Conservation (phyloP, 2,797 vertebrate species). For the Buceros bicornis region DNA sequence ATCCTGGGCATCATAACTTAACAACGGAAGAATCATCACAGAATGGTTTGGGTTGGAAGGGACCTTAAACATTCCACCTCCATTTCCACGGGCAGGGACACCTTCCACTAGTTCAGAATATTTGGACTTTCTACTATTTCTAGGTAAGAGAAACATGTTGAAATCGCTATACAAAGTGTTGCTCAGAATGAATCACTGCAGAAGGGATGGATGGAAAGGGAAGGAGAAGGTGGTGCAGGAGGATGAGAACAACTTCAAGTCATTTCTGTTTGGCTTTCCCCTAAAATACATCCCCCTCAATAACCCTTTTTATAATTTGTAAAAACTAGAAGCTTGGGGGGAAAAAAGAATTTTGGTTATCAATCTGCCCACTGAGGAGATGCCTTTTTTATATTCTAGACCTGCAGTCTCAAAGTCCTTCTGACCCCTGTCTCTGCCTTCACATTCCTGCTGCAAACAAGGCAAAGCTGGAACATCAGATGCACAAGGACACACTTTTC, state of each 20-base stretch:
- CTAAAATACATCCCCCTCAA: background rate
- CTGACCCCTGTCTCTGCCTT: background rate
- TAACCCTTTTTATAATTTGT: background rate
- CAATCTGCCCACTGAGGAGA: background rate
- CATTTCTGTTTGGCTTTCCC: background rate
- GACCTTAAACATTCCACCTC: background rate
- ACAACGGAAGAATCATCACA: background rate
- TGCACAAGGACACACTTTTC: background rate
- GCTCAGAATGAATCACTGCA: background rate
- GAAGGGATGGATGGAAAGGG: background rate
- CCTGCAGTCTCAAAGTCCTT: background rate
- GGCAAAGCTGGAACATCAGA: background rate
- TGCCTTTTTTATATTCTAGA: background rate
- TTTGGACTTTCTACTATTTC: background rate
- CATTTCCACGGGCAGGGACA: background rate
- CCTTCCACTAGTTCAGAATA: background rate
- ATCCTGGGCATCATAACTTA: background rate
- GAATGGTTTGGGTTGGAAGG: background rate
- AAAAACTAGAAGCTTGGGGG: background rate
- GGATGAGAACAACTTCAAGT: background rate
- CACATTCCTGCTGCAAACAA: background rate
- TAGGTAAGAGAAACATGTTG: background rate
- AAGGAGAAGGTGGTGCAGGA: background rate
- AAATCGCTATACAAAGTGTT: background rate
- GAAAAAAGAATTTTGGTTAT: background rate